Conservation (phyloP, 2,888 invertebrate genomes). For the Scaptomyza tumidula region DNA sequence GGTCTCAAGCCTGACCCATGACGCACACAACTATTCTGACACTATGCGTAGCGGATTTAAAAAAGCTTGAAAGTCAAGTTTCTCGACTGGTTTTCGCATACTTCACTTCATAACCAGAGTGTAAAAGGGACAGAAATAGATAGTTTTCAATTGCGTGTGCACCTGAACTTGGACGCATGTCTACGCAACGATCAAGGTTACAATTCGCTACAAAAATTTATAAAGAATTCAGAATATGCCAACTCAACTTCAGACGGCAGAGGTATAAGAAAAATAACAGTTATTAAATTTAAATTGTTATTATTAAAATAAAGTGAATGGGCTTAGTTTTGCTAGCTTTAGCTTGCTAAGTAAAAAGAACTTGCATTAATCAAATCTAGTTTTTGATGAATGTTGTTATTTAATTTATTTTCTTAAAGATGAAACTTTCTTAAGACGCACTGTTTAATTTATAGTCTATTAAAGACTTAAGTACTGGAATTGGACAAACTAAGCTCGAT, state of each 20-base stretch:
- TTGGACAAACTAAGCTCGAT: neutral
- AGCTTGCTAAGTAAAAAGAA: no score
- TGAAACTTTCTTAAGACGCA: no score
- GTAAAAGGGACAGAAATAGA: constrained; percentile 21
- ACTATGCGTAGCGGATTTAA: constrained; percentile 54
- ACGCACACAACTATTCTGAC: constrained; percentile 58
- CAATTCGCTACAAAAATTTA: constrained; percentile 8
- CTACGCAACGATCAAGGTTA: constrained; percentile 63
- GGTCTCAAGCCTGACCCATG: constrained; percentile 57
- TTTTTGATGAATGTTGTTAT: no score
- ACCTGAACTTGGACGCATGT: constrained; percentile 73
- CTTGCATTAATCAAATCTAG: no score
- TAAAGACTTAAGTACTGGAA: no score
- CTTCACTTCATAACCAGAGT: neutral
- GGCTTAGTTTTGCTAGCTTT: no score
- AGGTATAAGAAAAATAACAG: neutral
- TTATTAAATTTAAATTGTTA: neutral
- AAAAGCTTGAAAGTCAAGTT: constrained; percentile 44
- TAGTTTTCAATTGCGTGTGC: constrained; percentile 57
- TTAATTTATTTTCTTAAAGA: no score
- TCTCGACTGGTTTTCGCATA: constrained; percentile 45
- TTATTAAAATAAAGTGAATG: neutral
- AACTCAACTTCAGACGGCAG: neutral
- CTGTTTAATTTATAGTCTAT: no score
- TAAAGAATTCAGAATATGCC: neutral